A percentile compares a stretch with the other conserved stretches of the same genome.
Evolutionary conservation across 2,888 invertebrate genomes (phyloP).

Genomic region (Patella caerulea): DNA sequence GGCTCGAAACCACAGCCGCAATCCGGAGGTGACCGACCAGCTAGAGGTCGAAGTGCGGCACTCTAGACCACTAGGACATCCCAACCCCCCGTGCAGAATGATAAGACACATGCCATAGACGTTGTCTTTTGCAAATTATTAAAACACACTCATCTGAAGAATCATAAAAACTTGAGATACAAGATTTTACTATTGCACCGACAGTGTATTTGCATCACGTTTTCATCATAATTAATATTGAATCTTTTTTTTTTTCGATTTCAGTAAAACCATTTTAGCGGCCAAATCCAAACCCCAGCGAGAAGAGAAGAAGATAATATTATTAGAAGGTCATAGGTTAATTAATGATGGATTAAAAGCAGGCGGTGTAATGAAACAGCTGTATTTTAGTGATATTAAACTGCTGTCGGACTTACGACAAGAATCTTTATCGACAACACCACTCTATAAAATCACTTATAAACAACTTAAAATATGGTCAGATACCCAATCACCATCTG

Average conservation of each 20-base stretch:
- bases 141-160: no score
- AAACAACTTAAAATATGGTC: slow-evolving; percentile 87
- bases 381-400: slow-evolving; percentile 81
- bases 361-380: slow-evolving; percentile 77
- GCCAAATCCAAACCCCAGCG: slow-evolving; percentile 43
- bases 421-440: slow-evolving; percentile 74
- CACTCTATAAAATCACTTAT: slow-evolving; percentile 83
- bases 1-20: no score
- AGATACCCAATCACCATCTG: slow-evolving; percentile 84
- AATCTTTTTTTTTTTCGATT: slow-evolving; percentile 13
- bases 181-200: no score
- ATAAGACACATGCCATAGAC: no score
- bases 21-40: no score
- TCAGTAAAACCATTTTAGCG: slow-evolving; percentile 42
- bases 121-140: no score
- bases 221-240: background rate
- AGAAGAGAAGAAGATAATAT: slow-evolving; percentile 41
- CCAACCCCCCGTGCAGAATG: no score
- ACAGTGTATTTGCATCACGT: background rate
- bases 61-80: no score
- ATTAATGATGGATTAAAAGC: slow-evolving; percentile 85
- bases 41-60: no score
- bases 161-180: no score
- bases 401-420: slow-evolving; percentile 77
- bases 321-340: slow-evolving; percentile 84